These are phyloP conservation scores for Boloria euphrosyne DNA, from an alignment of 2,888 invertebrate species.

Conservation along the genomic window DNA sequence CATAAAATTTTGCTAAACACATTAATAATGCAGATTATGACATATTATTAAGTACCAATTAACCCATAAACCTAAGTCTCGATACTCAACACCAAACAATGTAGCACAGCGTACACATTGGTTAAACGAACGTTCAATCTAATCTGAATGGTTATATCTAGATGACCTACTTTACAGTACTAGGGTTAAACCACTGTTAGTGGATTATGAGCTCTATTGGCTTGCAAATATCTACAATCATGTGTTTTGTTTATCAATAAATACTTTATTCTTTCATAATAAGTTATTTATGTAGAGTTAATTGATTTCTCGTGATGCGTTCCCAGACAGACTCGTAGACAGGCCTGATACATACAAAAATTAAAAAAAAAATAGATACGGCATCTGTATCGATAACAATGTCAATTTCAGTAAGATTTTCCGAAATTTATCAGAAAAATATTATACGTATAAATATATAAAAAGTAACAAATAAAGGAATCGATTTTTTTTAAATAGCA, in stretches of 20 bases:
- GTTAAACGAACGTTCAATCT: constrained; percentile 17
- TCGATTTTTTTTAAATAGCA: no score
- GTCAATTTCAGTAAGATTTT: no score
- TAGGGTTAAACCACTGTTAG: constrained; percentile 19
- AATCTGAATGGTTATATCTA: constrained; percentile 32
- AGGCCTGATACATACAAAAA: no score
- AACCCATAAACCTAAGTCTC: constrained; percentile 15
- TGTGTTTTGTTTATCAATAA: background rate
- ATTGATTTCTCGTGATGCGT: no score
- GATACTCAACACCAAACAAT: constrained; percentile 15
- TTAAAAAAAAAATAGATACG: no score
- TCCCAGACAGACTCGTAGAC: background rate
- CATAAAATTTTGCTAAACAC: no score
- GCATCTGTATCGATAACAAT: no score
- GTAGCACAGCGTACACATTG: constrained; percentile 13
- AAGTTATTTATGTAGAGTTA: no score
- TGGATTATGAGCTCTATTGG: constrained; percentile 13
- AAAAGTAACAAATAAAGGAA: no score
- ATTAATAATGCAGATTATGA: constrained; percentile 7
- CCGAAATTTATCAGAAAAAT: no score
- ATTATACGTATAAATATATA: no score
- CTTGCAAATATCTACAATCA: background rate
- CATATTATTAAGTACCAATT: constrained; percentile 12
- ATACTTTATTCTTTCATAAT: background rate
- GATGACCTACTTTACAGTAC: constrained; percentile 30